Percentiles rank a stretch among this genome's conserved stretches.
These are phyloP conservation scores for Cebuella pygmaea DNA, from an alignment of 2,797 vertebrate genomes.

Conservation along the genomic window DNA sequence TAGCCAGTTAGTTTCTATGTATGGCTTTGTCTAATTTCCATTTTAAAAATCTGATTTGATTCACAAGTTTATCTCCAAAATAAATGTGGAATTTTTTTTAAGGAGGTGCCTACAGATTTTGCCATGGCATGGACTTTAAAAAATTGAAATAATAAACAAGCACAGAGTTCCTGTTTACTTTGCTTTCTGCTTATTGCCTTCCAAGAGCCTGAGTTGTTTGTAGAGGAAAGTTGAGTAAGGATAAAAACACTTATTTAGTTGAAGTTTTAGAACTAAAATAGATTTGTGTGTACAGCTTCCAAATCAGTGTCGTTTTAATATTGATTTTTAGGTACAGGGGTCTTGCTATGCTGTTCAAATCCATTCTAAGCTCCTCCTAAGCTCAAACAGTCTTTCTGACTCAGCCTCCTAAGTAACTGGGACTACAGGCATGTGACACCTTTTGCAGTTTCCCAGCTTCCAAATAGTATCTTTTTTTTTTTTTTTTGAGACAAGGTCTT, in stretches of 20 bases:
- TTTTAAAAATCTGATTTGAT: not conserved
- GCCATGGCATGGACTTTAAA: conserved; percentile 6
- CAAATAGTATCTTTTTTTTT: not conserved
- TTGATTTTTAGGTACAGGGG: not conserved
- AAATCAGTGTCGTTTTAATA: not conserved
- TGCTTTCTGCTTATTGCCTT: conserved; percentile 46
- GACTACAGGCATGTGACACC: not conserved
- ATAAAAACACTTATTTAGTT: not conserved
- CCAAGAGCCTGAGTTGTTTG: conserved; percentile 6
- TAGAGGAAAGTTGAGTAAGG: conserved; percentile 20
- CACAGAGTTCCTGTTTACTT: conserved; percentile 35
- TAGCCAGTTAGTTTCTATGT: not conserved
- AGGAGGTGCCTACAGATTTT: conserved; percentile 39
- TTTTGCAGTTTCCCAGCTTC: not conserved
- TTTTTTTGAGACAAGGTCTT: not conserved
- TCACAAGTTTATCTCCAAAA: conserved; percentile 34
- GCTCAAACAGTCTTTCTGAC: not conserved
- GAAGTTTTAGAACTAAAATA: conserved; percentile 48
- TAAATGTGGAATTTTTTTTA: not conserved
- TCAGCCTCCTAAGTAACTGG: not conserved
- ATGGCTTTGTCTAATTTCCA: not conserved
- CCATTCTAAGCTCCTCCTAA: not conserved
- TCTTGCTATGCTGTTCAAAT: not conserved
- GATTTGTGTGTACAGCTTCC: conserved; percentile 14
- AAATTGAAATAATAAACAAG: conserved; percentile 45